These are phyloP conservation scores for Presbytis comata DNA, from an alignment of 2,797 vertebrate genomes.

Conservation along the genomic window DNA sequence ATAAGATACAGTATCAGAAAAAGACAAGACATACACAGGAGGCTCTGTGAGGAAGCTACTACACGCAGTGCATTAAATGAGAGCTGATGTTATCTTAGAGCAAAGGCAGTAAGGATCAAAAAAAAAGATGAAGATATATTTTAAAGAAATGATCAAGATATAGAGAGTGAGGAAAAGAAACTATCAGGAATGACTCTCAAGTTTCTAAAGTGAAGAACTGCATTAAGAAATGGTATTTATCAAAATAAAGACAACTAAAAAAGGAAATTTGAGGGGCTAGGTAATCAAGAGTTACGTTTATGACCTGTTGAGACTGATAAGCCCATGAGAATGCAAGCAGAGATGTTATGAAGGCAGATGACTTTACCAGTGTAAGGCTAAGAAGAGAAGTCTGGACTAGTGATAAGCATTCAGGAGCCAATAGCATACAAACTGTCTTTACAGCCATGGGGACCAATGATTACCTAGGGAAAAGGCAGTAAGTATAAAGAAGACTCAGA, in stretches of 20 bases:
- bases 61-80: background rate
- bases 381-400: background rate
- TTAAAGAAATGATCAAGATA: background rate
- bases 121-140: background rate
- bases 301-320: background rate
- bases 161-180: background rate
- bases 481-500: background rate
- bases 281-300: background rate
- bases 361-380: background rate
- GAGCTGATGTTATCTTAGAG: background rate
- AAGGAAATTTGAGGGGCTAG: background rate
- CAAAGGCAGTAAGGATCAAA: background rate
- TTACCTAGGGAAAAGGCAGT: background rate
- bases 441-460: background rate
- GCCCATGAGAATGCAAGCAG: background rate
- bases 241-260: background rate
- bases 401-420: background rate
- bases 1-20: background rate
- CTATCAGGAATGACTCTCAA: background rate
- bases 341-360: background rate
- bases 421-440: background rate
- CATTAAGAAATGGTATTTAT: background rate
- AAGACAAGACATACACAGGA: background rate
- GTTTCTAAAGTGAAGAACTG: conserved; percentile 21
- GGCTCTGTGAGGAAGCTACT: background rate